phyloP scores from a whole-genome alignment of 2,797 vertebrate genomes.

The Mus caroli region DNA sequence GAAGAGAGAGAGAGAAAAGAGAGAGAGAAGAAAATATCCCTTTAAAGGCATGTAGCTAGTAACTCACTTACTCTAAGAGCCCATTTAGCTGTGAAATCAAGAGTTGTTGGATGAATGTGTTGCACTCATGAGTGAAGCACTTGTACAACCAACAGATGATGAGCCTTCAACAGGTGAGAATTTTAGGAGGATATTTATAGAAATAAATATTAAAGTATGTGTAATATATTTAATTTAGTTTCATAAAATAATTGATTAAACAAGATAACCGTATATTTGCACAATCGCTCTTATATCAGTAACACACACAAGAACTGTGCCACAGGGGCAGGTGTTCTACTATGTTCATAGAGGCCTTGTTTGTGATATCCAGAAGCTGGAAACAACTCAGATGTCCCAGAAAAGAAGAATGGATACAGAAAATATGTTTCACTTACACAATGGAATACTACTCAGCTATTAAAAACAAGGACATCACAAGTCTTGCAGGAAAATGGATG shows the following conservation, averaged over 20 bases:
- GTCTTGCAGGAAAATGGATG: too few species aligned
- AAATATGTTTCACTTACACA: too few species aligned
- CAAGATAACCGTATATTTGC: background rate
- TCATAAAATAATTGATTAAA: slow-evolving; percentile 34
- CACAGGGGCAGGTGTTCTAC: too few species aligned
- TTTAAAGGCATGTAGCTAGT: too few species aligned
- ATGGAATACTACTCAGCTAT: too few species aligned
- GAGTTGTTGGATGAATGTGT: background rate
- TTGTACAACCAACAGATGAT: background rate
- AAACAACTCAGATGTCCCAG: too few species aligned
- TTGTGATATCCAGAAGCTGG: too few species aligned
- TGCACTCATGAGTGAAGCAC: background rate
- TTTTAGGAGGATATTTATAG: background rate
- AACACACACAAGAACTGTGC: background rate
- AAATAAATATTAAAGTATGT: background rate
- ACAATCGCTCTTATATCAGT: background rate
- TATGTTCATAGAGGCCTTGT: too few species aligned
- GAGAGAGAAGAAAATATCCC: background rate
- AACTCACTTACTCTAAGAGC: too few species aligned
- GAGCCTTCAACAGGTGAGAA: background rate
- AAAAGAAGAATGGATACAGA: too few species aligned
- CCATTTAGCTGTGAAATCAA: background rate
- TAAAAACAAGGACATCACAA: too few species aligned
- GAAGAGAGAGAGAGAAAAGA: background rate
- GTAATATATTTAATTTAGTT: background rate